Base-by-base conservation (phyloP, 1,140 invertebrate genomes). In the Drosophila lini region DNA sequence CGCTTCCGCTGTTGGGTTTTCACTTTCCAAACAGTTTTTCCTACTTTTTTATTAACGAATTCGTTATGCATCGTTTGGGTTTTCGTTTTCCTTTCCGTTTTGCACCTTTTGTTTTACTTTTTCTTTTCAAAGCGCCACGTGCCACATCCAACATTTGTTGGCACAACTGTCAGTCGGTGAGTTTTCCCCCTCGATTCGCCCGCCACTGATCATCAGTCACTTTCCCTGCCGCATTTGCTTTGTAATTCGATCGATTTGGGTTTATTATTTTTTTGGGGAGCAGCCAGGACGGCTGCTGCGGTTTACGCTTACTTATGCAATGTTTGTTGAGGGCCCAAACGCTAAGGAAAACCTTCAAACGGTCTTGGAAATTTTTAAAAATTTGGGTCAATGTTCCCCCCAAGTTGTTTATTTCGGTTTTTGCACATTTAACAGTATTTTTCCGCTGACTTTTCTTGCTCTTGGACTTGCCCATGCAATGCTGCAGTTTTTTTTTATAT, bases 381-480 rank as follows among this genome's bases (percentile, higher is more conserved):
- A 88, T 84, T 53, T 88, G 74, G 85, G 84, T 88, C 84, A 88
- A 88, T 89, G 83, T 78, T 88, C 71, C 52, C 52, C 52, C 19
- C 16, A 53, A 36, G 47, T 55, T 65, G 38, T 65, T 71, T 44
- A 31, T 60, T 78, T 75, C 58, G 70, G 50, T 73, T 91, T 91
- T 44, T 85, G 89, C 84, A 80, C 67, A 80, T 22, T 80, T 89
- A 80, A 88, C 83, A 83, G 80, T 74, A 78, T 83, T 78, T 85
- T 85, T 80, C 52, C 44, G 80, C 78, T 75, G 73, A 81, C 60
- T 79, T 70, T 76, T 64, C 56, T 65, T 80, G 85, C 59, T 82
- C 85, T 90, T 90, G 85, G 89, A 91, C 88, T 91, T 89, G 81
- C 80, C 89, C 88, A 76, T 89, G 80, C 86, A 71, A 74, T 52